Evolutionary conservation across 2,113 vertebrate species (phyloP).

Genomic region (Felis catus): F.catus_Fca126_mat1.0 CM031418.1:93670501-93671000

Average conservation of each 20-base stretch:
- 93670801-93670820: background rate
- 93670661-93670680: slow-evolving; percentile 28
- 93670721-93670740: background rate
- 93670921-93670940: background rate
- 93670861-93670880: background rate
- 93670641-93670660: background rate
- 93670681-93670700: background rate
- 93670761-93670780: background rate
- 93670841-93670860: background rate
- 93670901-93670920: background rate
- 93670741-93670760: slow-evolving; percentile 14
- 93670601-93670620: background rate
- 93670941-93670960: background rate
- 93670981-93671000: background rate
- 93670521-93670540: background rate
- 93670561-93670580: background rate
- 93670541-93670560: background rate
- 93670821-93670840: background rate
- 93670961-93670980: slow-evolving; percentile 22
- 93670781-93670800: background rate
- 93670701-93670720: background rate
- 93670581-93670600: background rate
- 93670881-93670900: background rate
- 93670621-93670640: background rate
- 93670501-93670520: background rate